A percentile compares a stretch with the other conserved stretches of the same genome.
Evolutionary conservation across 2,888 invertebrate genomes (phyloP).

Genomic region (Nomada ruficornis): DNA sequence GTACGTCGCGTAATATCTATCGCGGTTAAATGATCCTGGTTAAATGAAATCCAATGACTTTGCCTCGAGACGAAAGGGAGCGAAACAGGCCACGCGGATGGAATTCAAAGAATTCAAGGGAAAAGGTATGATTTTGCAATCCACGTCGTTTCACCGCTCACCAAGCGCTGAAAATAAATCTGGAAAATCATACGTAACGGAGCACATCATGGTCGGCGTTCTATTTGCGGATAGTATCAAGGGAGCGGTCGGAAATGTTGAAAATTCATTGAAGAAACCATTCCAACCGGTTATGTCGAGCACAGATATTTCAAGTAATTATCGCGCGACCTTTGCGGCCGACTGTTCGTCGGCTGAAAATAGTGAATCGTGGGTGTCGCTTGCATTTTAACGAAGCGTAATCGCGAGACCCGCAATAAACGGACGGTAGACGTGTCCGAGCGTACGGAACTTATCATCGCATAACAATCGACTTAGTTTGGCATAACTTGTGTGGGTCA

Average conservation of each 20-base stretch:
- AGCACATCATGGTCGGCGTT: constrained; percentile 30
- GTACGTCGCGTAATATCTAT: no score
- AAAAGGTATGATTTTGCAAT: constrained; percentile 4
- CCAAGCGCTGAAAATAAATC: constrained; percentile 33
- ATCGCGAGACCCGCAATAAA: constrained; percentile 34
- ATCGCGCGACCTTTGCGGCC: constrained; percentile 60
- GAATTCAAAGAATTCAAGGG: constrained; percentile 7
- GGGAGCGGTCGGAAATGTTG: constrained; percentile 48
- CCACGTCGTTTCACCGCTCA: constrained; percentile 1
- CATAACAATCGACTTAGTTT: constrained; percentile 72
- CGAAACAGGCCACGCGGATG: no score
- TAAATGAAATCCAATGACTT: constrained; percentile 2
- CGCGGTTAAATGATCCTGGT: no score
- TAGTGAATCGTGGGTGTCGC: constrained; percentile 63
- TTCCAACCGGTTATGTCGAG: constrained; percentile 33
- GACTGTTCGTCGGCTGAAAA: constrained; percentile 53
- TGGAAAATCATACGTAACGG: constrained; percentile 33
- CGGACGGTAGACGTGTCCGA: not conserved
- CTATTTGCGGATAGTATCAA: constrained; percentile 55
- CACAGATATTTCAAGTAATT: constrained; percentile 59
- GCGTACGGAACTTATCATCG: constrained; percentile 61
- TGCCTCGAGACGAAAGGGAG: not conserved
- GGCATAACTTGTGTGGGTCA: constrained; percentile 76
- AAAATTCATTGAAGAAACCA: constrained; percentile 61
- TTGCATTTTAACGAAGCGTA: constrained; percentile 45